Conservation (phyloP, 2,888 invertebrate species). For the Branchinecta sandiegonensis region DNA sequence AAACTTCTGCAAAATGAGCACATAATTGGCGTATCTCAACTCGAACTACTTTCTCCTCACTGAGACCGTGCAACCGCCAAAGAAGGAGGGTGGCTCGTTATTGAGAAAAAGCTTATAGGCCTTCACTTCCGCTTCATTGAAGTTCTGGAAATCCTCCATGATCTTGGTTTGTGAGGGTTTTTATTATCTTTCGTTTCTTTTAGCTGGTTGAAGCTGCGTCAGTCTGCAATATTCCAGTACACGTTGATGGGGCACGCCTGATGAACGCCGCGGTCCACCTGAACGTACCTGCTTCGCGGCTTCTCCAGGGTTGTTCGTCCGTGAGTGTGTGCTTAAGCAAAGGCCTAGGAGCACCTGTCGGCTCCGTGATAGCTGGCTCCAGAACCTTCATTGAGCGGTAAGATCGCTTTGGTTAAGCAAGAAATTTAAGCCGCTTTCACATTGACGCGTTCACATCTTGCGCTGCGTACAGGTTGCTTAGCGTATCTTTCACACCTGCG, state of each 20-base stretch:
- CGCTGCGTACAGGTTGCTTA: too few species aligned
- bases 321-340: conserved; percentile 79
- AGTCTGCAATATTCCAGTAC: conserved; percentile 50
- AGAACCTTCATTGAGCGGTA: conserved; percentile 56
- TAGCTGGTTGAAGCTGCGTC: conserved; percentile 48
- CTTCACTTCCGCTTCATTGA: conserved; percentile 13
- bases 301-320: conserved; percentile 58
- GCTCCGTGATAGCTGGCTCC: conserved; percentile 65
- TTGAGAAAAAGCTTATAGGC: conserved; percentile 14
- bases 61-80: too few species aligned
- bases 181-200: conserved; percentile 20
- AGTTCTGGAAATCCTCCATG: too few species aligned
- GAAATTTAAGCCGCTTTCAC: background rate
- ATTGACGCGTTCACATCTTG: too few species aligned
- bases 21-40: too few species aligned
- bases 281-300: conserved; percentile 45
- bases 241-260: conserved; percentile 86
- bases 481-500: too few species aligned
- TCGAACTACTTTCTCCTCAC: too few species aligned
- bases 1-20: too few species aligned
- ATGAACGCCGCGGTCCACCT: conserved; percentile 71
- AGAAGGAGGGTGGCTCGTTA: too few species aligned
- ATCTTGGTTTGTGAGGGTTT: background rate
- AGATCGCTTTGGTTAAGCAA: conserved; percentile 29
- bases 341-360: conserved; percentile 75